Percentiles rank a stretch among this genome's conserved stretches.
Evolutionary conservation across 2,797 vertebrate species (phyloP).

Genomic region (Sebastes goodei): DNA sequence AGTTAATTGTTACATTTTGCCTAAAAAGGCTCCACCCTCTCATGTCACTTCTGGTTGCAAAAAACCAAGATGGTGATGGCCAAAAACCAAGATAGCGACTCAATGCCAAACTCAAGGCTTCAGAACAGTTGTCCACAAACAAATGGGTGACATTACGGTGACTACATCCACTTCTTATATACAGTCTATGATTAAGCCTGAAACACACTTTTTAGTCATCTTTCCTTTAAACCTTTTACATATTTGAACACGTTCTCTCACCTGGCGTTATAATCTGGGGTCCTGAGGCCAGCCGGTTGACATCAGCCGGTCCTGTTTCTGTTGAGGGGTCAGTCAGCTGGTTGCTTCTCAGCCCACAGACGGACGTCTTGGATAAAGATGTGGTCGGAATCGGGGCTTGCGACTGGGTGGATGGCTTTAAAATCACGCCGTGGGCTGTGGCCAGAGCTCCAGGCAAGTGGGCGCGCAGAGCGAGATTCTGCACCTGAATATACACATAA

Average conservation of each 20-base stretch:
- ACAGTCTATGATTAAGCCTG: neutral
- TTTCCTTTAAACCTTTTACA: neutral
- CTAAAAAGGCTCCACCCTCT: no score
- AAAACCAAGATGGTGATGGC: no score
- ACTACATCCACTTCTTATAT: no score
- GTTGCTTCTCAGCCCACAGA: slow-evolving; percentile 83
- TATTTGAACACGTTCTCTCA: slow-evolving; percentile 53
- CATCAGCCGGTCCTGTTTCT: slow-evolving; percentile 81
- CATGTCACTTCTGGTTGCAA: no score
- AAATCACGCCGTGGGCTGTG: slow-evolving; percentile 86
- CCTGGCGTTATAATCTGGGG: slow-evolving; percentile 88
- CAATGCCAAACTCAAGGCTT: no score
- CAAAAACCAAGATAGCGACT: no score
- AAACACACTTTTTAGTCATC: neutral
- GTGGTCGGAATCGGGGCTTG: slow-evolving; percentile 77
- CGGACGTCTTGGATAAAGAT: slow-evolving; percentile 84
- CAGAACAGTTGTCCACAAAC: no score
- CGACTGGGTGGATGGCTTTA: slow-evolving; percentile 85
- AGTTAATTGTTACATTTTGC: no score
- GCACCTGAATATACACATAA: slow-evolving; percentile 76
- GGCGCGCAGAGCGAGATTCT: slow-evolving; percentile 89
- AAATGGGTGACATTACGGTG: no score
- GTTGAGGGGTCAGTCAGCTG: slow-evolving; percentile 81
- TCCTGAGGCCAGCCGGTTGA: slow-evolving; percentile 82
- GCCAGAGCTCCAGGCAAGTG: slow-evolving; percentile 87